Base-by-base conservation (phyloP, 2,888 invertebrate genomes). In the Drosophila kuntzei region DNA sequence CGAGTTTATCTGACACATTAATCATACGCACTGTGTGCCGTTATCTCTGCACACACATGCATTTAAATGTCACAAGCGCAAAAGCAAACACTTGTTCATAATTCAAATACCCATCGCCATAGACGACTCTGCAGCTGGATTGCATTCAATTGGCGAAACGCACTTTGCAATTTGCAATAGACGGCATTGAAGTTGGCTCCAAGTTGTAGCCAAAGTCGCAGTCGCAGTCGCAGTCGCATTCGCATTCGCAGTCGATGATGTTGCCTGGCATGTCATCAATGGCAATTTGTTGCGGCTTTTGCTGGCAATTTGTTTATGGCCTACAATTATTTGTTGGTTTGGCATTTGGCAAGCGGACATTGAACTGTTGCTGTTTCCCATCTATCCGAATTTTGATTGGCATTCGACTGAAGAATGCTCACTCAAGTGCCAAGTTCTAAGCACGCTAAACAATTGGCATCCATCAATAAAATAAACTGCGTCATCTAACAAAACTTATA, bases 301-400 rank as follows among this genome's bases (percentile, higher is more conserved):
- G 68, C 58, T 66, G 47, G 79, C 87, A 79, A 87, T 85, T 87
- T 84, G 85, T 69, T 87, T 84, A 80, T 79, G 85, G 76, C 81
- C 65, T 72, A 77, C 63, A 76, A 62, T 58, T 63, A 50, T 64
- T 67, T 44, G 34, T 36, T 53, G 20, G 14, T 34, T 51, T 79
- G 69, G 62, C 82, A 82, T 81, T 81, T 80, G 41, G 59, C 66
- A 58, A 27, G 50, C 59, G 81, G 84, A 75, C 87, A 81, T 84
- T 81, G 87, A 82, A 87, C 81, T 87, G 60, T 57, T 63, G 60
- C 59, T 3, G 5, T 39, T 18, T 39, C 4, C 12, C 4, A 18
- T 18, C 18, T 12, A 18, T 18, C 5, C 11, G 2, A 3, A 18
- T 46, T 78, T 78, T 82, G 47, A 20, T 49, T 18, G 34, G 5